Percentiles rank a stretch among this genome's conserved stretches.
Conservation (phyloP, 2,113 vertebrate genomes). For the Baryphthengus martii region DNA sequence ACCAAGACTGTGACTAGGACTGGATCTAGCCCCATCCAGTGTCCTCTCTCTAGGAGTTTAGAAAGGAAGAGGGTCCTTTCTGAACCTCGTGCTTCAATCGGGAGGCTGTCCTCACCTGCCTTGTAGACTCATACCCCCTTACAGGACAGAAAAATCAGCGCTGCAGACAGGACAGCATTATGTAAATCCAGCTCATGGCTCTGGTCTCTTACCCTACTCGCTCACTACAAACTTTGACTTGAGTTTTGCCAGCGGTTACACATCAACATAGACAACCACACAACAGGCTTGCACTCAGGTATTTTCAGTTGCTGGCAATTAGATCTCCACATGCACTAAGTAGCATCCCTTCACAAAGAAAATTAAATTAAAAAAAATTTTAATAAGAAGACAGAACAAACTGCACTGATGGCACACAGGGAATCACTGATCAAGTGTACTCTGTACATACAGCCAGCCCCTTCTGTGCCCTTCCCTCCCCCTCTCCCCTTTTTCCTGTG, state of each 20-base stretch:
- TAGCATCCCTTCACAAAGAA: neutral
- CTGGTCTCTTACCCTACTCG: neutral
- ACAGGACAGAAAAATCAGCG: neutral
- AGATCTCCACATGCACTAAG: neutral
- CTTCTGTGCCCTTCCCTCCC: neutral
- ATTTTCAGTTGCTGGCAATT: neutral
- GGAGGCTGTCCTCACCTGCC: too few species aligned
- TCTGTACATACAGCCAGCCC: neutral
- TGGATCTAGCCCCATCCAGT: too few species aligned
- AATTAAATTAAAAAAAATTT: neutral
- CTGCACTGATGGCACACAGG: neutral
- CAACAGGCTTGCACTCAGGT: neutral
- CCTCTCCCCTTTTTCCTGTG: neutral
- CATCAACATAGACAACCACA: neutral
- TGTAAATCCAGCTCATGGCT: neutral
- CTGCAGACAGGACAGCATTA: neutral
- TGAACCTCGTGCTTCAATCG: neutral
- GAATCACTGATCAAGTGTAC: neutral
- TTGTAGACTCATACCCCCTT: neutral
- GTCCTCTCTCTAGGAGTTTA: neutral
- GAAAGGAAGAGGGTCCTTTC: neutral
- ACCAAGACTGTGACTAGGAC: too few species aligned
- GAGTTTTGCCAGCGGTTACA: fast-evolving
- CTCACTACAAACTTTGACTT: neutral
- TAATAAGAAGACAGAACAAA: neutral